These are phyloP conservation scores for Crocidura indochinensis DNA, from an alignment of 2,797 vertebrate species.

Conservation along the genomic window DNA sequence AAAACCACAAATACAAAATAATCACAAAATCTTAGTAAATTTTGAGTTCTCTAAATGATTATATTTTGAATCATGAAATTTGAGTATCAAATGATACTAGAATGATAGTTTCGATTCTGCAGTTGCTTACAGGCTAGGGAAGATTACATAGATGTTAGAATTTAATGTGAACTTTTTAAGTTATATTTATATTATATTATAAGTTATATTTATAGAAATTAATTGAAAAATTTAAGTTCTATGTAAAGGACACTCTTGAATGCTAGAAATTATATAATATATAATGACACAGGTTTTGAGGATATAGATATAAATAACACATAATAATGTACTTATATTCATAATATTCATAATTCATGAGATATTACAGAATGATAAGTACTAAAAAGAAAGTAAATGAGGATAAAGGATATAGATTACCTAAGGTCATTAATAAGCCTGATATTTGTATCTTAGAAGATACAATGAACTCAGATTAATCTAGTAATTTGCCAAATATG, in stretches of 20 bases:
- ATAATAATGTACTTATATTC: neutral
- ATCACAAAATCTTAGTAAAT: neutral
- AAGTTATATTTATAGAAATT: neutral
- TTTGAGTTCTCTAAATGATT: neutral
- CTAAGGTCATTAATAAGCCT: neutral
- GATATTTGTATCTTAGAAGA: neutral
- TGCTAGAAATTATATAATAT: neutral
- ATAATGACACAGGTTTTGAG: neutral
- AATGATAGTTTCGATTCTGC: neutral
- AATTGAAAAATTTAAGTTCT: neutral
- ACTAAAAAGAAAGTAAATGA: no score
- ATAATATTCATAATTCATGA: neutral
- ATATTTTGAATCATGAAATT: neutral
- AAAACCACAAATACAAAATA: neutral
- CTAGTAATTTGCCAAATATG: no score
- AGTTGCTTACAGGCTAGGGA: neutral
- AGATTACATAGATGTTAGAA: neutral
- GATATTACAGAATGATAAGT: neutral
- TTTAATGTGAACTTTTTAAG: constrained; percentile 12
- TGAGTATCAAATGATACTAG: no score
- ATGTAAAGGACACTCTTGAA: neutral
- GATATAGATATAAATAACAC: neutral
- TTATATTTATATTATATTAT: no score
- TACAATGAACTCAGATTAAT: neutral
- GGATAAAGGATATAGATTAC: no score